Evolutionary conservation across 35 echinoderm and acorn worm genomes (phyloP), one percentile per base, ranked within the genome.

Genomic region (Lytechinus pictus): DNA sequence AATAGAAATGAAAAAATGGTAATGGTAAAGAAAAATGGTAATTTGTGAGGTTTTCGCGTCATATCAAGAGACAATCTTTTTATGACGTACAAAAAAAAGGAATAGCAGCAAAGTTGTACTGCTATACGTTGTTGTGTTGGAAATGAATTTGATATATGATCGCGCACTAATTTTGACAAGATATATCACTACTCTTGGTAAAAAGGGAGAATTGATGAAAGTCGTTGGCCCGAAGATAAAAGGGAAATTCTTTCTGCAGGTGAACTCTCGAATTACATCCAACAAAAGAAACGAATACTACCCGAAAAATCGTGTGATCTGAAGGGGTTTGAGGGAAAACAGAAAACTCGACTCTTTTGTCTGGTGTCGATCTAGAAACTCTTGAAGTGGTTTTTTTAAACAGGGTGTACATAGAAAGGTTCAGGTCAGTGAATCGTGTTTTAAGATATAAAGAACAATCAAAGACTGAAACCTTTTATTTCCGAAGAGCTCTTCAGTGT

Each of bases 301-400:
- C 66, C n/a, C n/a, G 66, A 79, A 24, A 71, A 79, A 79, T 79
- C 66, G 66, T 79, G 66, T 16, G 19, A 79, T 14, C 66, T 79
- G 19, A 44, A 79, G 66, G 66, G 14, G 66, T 79, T 79, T n/a
- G 66, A 79, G 21, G 66, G 66, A 79, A 79, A 24, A 79, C 66
- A 79, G 19, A 79, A 79, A 79, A n/a, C 66, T 79, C 66, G 66
- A 79, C 16, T 79, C 66, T 79, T 79, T 79, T 79, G 66, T n/a
- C 6, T 19, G 16, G 6, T 79, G 66, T 79, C n/a, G 66, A n/a
- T 79, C 19, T 6, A 79, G 61, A 72, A n/a, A 72, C 61, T 14
- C 61, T 72, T 72, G 14, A 24, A 79, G 66, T 79, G 66, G 66
- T 14, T 24, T 79, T 79, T n/a, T 72, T 6, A n/a, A n/a, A 79